Evolutionary conservation across 1,140 invertebrate genomes (phyloP), one percentile per base, ranked within the genome.

Genomic region (Camponotus vicinus): DNA sequence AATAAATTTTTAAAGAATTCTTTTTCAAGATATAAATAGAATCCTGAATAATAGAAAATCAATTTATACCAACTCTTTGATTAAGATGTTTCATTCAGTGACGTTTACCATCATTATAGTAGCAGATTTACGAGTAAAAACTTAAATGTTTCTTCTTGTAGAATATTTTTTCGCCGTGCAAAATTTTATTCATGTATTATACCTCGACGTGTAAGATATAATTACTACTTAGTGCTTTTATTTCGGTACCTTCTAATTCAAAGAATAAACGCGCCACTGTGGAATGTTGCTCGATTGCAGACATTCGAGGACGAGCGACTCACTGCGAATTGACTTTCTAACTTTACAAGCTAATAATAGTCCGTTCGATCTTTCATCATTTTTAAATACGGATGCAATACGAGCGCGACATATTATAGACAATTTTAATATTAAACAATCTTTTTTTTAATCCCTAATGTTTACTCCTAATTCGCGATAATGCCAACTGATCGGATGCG

Each of bases 201-300:
- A 3, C 6, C 34, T 42, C 8, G 21, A 8, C 32, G 5, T 61
- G 61, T 42, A 34, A 40, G 37, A 61, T 8, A 34, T 34, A 66
- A 64, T 49, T 45, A 34, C 7, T n/a, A 15, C 18, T 40, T 13
- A 15, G 27, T 34, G 15, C 21, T 77, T 52, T 52, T 27, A 77
- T 77, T 64, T 77, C 27, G 40, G n/a, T 59, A 64, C n/a, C 63
- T 49, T 70, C 49, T 80, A 80, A 80, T 80, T 80, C 69, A 27
- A 80, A 80, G 64, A 70, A 80, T 49, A 70, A 80, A 80, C 49
- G 66, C 37, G 49, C 49, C 13, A 13, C 15, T 57, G 15, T 52
- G 78, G 78, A 80, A 80, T 80, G 66, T 57, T 70, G 66, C 52
- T 70, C 61, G 49, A 86, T 84, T 75, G 79, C 49, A 64, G 59